A percentile compares a stretch with the other conserved stretches of the same genome.
phyloP scores from a whole-genome alignment of 2,888 invertebrate species.

The Orthosia gothica region DNA sequence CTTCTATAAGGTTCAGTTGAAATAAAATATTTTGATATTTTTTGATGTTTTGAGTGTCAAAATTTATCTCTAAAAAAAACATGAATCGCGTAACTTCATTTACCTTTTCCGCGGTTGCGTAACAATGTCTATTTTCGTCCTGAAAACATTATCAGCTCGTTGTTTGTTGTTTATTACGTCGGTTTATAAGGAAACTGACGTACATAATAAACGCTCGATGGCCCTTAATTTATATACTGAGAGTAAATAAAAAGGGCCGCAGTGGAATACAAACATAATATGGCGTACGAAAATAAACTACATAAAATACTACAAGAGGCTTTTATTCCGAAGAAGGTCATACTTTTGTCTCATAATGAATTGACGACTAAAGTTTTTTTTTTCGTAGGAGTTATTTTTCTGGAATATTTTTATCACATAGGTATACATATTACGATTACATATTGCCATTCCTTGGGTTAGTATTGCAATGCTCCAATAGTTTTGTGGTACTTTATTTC shows the following conservation, averaged over 20 bases:
- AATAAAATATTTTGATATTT: too few relatives aligned
- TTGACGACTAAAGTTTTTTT: slow-evolving; percentile 12
- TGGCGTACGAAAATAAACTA: slow-evolving; percentile 31
- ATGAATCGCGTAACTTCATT: background rate
- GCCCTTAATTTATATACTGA: slow-evolving; percentile 47
- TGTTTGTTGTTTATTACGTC: slow-evolving; percentile 31
- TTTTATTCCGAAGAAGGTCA: slow-evolving; percentile 5
- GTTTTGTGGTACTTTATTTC: too few relatives aligned
- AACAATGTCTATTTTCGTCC: slow-evolving; percentile 18
- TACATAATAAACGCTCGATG: slow-evolving; percentile 46
- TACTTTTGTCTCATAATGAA: slow-evolving; percentile 6
- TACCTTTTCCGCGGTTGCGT: background rate
- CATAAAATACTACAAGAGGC: slow-evolving; percentile 14
- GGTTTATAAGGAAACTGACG: slow-evolving; percentile 26
- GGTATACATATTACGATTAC: too few relatives aligned
- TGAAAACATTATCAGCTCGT: slow-evolving; percentile 7
- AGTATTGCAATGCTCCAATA: too few relatives aligned
- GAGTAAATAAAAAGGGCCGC: slow-evolving; percentile 38
- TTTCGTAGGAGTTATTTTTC: background rate
- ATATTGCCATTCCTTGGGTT: too few relatives aligned
- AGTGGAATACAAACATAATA: slow-evolving; percentile 34
- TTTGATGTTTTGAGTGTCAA: too few relatives aligned
- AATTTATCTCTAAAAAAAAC: background rate
- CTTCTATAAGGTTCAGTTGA: too few relatives aligned
- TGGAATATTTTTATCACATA: too few relatives aligned